Conservation (phyloP, 2,888 invertebrate species). For the Campopleginae sp. region DNA sequence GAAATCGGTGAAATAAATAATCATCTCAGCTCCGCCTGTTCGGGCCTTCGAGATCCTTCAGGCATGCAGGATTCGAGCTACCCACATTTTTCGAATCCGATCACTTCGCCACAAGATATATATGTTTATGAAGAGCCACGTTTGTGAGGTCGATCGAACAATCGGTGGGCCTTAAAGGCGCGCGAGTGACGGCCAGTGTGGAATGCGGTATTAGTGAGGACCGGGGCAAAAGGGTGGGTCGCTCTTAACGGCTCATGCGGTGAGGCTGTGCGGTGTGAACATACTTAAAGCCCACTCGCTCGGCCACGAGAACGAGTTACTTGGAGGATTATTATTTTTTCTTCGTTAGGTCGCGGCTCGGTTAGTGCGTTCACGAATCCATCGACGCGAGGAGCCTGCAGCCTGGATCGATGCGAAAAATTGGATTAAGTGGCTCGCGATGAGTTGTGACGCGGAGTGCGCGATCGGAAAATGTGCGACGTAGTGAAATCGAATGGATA, state of each 20-base stretch:
- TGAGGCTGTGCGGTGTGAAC: conserved; percentile 35
- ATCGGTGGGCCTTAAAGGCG: conserved; percentile 27
- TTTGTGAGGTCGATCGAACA: conserved; percentile 14
- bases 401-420: conserved; percentile 2
- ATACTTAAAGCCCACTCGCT: conserved; percentile 40
- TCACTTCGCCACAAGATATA: conserved; percentile 9
- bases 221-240: conserved; percentile 64
- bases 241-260: conserved; percentile 8
- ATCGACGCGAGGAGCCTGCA: background rate
- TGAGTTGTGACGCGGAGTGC: conserved; percentile 7
- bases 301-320: conserved; percentile 4
- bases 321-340: background rate
- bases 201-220: conserved; percentile 70
- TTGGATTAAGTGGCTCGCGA: conserved; percentile 30
- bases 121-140: conserved; percentile 27
- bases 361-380: conserved; percentile 3
- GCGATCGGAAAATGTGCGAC: background rate
- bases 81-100: background rate
- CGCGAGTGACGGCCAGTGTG: conserved; percentile 59
- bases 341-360: background rate
- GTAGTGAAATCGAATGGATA: conserved; percentile 3
- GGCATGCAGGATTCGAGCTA: background rate
- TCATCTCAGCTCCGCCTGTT: background rate
- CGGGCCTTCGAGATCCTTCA: background rate
- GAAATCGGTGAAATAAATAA: background rate